phyloP scores from a whole-genome alignment of 2,888 invertebrate genomes.

The Branchellion lobata region DNA sequence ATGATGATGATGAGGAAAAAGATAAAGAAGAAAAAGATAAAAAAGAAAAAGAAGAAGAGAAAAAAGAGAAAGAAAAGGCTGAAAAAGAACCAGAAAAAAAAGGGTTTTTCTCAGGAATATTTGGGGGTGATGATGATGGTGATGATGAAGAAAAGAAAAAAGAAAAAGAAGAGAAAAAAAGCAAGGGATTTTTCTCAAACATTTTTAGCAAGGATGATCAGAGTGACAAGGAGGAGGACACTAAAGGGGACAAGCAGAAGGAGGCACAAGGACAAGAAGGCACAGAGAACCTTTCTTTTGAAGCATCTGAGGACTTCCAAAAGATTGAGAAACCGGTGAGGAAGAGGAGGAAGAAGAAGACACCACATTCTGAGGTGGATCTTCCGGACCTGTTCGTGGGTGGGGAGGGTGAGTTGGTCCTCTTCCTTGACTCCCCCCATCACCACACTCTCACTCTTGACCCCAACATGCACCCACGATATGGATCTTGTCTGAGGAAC shows the following conservation, averaged over 20 bases:
- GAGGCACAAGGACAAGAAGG: background rate
- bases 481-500: slow-evolving; percentile 6
- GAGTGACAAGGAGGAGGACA: background rate
- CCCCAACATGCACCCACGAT: slow-evolving; percentile 6
- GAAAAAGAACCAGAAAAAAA: slow-evolving; percentile 6
- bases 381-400: slow-evolving; percentile 15
- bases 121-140: slow-evolving; percentile 10
- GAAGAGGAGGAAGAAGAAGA: background rate
- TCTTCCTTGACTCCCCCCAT: background rate
- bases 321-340: background rate
- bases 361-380: background rate
- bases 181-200: slow-evolving; percentile 1
- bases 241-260: too few species aligned
- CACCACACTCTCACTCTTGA: background rate
- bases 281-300: too few species aligned
- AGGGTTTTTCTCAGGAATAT: slow-evolving; percentile 23
- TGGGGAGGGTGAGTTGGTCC: slow-evolving; percentile 15
- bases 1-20: background rate
- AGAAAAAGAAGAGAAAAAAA: background rate
- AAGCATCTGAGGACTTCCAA: background rate
- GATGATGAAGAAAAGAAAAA: background rate
- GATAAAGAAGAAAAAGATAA: background rate
- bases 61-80: background rate
- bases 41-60: background rate
- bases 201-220: background rate